A percentile compares a stretch with the other conserved stretches of the same genome.
Evolutionary conservation across 1,140 invertebrate species (phyloP).

Genomic region (Bombus pyrosoma): DNA sequence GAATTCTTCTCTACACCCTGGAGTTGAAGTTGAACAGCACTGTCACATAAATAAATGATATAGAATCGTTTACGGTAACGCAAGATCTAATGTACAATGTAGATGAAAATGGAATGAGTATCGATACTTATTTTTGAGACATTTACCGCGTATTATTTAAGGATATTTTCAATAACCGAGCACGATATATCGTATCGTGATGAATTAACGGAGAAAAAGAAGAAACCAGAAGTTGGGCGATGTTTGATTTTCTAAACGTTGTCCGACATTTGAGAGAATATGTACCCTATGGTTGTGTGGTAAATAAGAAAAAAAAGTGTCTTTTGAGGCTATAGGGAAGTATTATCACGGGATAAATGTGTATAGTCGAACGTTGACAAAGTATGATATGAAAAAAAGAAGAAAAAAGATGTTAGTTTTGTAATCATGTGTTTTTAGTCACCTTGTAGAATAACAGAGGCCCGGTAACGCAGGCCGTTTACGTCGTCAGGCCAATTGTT

Average conservation of each 20-base stretch:
- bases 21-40: not conserved
- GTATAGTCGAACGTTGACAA: conserved; percentile 49
- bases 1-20: not conserved
- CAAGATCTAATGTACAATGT: conserved; percentile 47
- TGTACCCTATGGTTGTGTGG: not conserved
- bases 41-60: conserved; percentile 37
- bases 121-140: conserved; percentile 54
- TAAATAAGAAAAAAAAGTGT: conserved; percentile 27
- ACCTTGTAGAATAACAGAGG: conserved; percentile 11
- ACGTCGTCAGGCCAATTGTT: conserved; percentile 8
- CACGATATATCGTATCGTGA: conserved; percentile 24
- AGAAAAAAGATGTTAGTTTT: conserved; percentile 59
- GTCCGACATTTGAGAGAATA: not conserved
- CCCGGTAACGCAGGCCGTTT: not conserved
- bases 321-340: conserved; percentile 49
- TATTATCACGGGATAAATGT: conserved; percentile 45
- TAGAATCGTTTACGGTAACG: conserved; percentile 43
- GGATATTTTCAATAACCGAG: conserved; percentile 33
- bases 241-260: conserved; percentile 36
- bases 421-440: conserved; percentile 58
- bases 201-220: not conserved
- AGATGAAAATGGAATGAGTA: conserved; percentile 54
- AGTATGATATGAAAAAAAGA: conserved; percentile 33
- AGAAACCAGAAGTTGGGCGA: not conserved
- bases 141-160: conserved; percentile 50